Evolutionary conservation across 2,113 vertebrate genomes (phyloP).

Genomic region (Cebus imitator): DNA sequence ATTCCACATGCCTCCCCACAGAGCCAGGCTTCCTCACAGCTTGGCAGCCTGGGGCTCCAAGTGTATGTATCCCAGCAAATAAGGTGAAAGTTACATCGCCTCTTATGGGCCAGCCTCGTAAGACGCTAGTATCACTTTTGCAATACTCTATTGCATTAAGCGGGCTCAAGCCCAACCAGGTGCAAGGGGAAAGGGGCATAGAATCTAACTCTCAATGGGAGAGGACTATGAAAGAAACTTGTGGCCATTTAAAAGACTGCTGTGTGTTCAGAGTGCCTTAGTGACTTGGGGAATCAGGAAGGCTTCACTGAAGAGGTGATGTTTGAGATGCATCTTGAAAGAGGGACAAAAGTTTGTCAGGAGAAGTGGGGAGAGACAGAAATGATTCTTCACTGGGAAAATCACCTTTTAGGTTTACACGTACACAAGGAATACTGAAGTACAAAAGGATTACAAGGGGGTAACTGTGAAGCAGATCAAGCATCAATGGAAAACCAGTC

Average conservation of each 20-base stretch:
- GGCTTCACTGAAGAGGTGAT: neutral
- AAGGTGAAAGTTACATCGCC: accelerated
- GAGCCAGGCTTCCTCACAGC: neutral
- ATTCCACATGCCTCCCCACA: accelerated
- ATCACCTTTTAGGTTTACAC: neutral
- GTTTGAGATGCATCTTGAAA: neutral
- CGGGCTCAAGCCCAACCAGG: neutral
- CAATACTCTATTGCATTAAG: neutral
- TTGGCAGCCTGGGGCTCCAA: neutral
- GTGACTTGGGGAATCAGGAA: neutral
- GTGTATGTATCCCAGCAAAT: neutral
- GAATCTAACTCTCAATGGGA: neutral
- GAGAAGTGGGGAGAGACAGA: neutral
- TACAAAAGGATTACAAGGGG: neutral
- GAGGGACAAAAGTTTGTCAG: neutral
- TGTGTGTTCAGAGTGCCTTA: neutral
- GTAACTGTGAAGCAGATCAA: neutral
- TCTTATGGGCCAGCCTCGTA: neutral
- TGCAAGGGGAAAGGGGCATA: neutral
- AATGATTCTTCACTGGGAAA: neutral
- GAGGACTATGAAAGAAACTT: neutral
- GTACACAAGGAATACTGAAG: neutral
- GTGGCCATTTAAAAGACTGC: neutral
- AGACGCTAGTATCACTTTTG: neutral
- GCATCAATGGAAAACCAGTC: neutral